Evolutionary conservation across 2,797 vertebrate genomes (phyloP).

Genomic region (Saxicola maurus): DNA sequence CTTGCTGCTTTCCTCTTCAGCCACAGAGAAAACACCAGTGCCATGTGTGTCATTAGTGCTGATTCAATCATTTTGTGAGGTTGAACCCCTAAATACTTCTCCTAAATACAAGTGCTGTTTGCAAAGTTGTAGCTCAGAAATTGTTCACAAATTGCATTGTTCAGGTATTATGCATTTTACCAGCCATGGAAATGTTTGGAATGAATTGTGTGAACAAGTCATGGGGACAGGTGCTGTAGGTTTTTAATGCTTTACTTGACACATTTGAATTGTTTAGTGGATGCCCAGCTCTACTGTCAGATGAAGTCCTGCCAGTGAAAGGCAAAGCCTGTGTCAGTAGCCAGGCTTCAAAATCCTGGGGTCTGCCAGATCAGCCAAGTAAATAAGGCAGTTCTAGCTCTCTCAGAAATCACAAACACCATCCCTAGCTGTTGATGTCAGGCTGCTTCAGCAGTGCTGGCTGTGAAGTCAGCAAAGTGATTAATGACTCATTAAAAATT

Average conservation of each 20-base stretch:
- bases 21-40: neutral
- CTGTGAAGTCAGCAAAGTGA: neutral
- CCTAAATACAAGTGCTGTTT: neutral
- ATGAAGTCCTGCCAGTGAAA: neutral
- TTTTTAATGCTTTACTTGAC: neutral
- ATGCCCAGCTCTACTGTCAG: neutral
- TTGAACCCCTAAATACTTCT: neutral
- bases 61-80: neutral
- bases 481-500: slow-evolving; percentile 32
- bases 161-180: neutral
- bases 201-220: neutral
- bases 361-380: neutral
- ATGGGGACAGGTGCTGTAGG: neutral
- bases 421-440: neutral
- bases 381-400: neutral
- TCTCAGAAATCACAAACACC: neutral
- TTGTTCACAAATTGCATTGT: neutral
- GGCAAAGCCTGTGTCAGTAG: neutral
- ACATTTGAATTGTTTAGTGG: neutral
- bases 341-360: neutral
- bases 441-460: neutral
- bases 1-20: neutral
- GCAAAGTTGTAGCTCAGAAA: neutral
- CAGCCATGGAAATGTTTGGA: neutral
- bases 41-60: neutral